These are phyloP conservation scores for Protula sp. DNA, from an alignment of 2,888 invertebrate species.

Conservation along the genomic window DNA sequence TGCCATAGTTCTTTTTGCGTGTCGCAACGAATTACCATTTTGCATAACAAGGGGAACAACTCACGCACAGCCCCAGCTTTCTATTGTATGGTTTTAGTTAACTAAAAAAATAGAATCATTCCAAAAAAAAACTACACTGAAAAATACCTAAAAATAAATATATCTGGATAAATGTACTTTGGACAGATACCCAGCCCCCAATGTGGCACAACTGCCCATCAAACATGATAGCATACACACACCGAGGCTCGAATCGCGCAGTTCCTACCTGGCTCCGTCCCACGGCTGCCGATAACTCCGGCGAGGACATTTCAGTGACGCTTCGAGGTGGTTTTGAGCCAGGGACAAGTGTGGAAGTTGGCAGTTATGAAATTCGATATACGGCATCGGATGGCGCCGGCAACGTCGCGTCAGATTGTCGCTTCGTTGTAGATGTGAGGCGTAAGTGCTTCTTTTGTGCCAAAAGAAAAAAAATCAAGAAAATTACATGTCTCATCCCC, in stretches of 20 bases:
- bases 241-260: not conserved
- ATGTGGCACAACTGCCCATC: not conserved
- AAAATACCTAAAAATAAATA: too few species aligned
- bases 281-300: not conserved
- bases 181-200: not conserved
- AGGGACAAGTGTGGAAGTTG: not conserved
- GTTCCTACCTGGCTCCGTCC: not conserved
- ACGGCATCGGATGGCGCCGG: not conserved
- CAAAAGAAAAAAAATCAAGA: too few species aligned
- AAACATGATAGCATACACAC: not conserved
- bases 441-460: not conserved
- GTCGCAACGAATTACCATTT: too few species aligned
- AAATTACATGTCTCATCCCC: too few species aligned
- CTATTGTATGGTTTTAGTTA: too few species aligned
- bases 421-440: conserved; percentile 1
- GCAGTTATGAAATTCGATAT: not conserved
- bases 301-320: not conserved
- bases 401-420: not conserved
- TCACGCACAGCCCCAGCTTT: too few species aligned
- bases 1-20: too few species aligned
- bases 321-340: not conserved
- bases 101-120: too few species aligned
- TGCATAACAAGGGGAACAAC: too few species aligned
- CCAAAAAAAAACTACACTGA: too few species aligned
- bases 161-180: too few species aligned